Evolutionary conservation across 2,888 invertebrate genomes (phyloP), one percentile per base, ranked within the genome.

Genomic region (Rotaria macrura): DNA sequence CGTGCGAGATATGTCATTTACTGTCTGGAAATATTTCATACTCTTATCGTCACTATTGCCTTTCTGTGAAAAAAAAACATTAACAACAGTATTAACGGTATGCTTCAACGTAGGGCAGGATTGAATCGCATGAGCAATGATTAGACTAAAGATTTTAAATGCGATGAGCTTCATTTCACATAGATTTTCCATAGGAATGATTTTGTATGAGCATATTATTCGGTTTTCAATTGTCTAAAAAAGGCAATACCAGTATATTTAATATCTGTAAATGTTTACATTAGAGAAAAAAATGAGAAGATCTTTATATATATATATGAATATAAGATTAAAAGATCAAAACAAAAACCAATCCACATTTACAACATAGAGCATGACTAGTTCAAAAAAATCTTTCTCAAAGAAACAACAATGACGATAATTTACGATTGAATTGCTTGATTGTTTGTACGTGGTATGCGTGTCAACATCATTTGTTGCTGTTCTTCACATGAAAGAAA

Each of bases 401-500:
- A 25, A n/a, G n/a, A 10, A 55, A 55, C 25, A 5, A 65, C 0
- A 17, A 49, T 17, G 3, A 34, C 29, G 65, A 65, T 29, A 14
- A 65, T 65, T 29, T 65, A 65, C 1, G 65, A 34, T 65, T 65
- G 84, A 84, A 40, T 49, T 79, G 40, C 43, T 25, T 29, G 65
- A 29, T 34, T 34, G 38, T 65, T 65, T 20, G 43, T 79, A 25
- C 12, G 40, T 40, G 79, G 25, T 0, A 23, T n/a, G 10, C 25
- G 25, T 40, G 38, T 43, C 20, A 79, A 25, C n/a, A 43, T n/a
- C 17, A 43, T 23, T 79, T 79, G 79, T 79, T 79, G 79, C 43
- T 79, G 79, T 79, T 79, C 43, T 25, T 43, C 79, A 79, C 23
- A 79, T 43, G 43, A n/a, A 40, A 43, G 4, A 74, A 86, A 55